Base-by-base conservation (phyloP, 2,113 vertebrate species). In the Emberiza fucata region DNA sequence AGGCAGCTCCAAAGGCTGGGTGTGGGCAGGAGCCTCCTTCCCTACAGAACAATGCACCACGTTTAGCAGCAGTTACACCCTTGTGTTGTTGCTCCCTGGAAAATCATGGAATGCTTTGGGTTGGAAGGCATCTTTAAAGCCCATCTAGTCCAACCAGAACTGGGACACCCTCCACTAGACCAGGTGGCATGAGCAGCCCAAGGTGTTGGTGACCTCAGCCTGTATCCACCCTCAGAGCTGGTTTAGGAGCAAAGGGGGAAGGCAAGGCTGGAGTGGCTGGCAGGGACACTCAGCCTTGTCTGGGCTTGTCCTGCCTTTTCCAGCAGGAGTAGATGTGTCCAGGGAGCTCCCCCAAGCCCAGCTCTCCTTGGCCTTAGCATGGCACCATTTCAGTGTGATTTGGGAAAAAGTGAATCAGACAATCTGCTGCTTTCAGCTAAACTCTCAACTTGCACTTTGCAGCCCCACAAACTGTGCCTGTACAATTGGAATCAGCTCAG, bases 381-480 rank as follows among this genome's bases (percentile, higher is more conserved):
- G 77, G 8, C 61, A 64, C n/a, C 12, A 6, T 53, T 48, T 53
- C 65, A 61, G 77, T 57, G 29, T 60, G 88, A 40, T 60, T 68
- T 57, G 70, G 16, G 29, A 27, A 37, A 68, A 82, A n/a, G 35
- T 9, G 12, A 50, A 47, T 47, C 21, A 63, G 59, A 45, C 40
- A 83, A 90, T 90, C 83, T 35, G 79, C 85, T 90, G 85, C 93
- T 77, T 87, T 89, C 61, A 80, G 59, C 33, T 50, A 59, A 96
- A 92, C 54, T 40, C 65, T 82, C 35, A 15, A 14, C 28, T 69
- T 91, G 81, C 93, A 82, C 78, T 94, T 90, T 88, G 66, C 61
- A 86, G 39, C 59, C 60, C 66, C 70, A 29, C 37, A 33, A 20
- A 6, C 40, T 48, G 56, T 20, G 1, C 65, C 71, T 18, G 4